Percentiles rank a stretch among this genome's conserved stretches.
These are phyloP conservation scores for Perizoma flavofasciatum DNA, from an alignment of 2,888 invertebrate genomes.

Conservation along the genomic window DNA sequence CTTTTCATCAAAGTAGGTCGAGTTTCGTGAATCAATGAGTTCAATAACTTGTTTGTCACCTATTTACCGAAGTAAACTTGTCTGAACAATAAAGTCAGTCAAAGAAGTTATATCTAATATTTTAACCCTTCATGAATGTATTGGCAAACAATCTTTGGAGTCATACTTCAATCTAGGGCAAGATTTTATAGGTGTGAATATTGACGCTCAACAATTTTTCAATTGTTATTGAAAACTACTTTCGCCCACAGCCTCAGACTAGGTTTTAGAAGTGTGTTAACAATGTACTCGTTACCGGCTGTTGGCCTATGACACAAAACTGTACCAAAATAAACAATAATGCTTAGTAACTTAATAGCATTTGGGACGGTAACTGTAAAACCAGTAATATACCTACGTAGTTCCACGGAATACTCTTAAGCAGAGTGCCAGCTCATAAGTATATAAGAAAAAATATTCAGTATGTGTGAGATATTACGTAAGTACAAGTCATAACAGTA, in stretches of 20 bases:
- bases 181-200: constrained; percentile 1
- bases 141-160: too few relatives aligned
- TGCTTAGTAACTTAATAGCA: constrained; percentile 51
- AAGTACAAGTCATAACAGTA: too few relatives aligned
- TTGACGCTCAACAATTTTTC: constrained; percentile 6
- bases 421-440: constrained; percentile 43
- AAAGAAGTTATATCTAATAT: too few relatives aligned
- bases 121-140: too few relatives aligned
- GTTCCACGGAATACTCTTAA: constrained; percentile 41
- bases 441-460: constrained; percentile 43
- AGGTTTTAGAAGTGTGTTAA: constrained; percentile 36
- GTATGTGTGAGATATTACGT: not conserved
- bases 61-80: not conserved
- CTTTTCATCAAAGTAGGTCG: not conserved
- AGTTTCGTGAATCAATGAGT: constrained; percentile 2
- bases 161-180: too few relatives aligned
- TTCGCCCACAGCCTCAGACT: constrained; percentile 33
- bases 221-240: constrained; percentile 29
- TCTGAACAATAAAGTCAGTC: too few relatives aligned
- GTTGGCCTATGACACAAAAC: constrained; percentile 45
- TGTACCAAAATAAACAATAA: constrained; percentile 49
- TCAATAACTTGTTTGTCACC: constrained; percentile 8
- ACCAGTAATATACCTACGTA: constrained; percentile 38
- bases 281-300: constrained; percentile 48
- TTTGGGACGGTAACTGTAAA: constrained; percentile 60